phyloP scores from a whole-genome alignment of 64 coral and sea anemone genomes.

The Stylophora pistillata region DNA sequence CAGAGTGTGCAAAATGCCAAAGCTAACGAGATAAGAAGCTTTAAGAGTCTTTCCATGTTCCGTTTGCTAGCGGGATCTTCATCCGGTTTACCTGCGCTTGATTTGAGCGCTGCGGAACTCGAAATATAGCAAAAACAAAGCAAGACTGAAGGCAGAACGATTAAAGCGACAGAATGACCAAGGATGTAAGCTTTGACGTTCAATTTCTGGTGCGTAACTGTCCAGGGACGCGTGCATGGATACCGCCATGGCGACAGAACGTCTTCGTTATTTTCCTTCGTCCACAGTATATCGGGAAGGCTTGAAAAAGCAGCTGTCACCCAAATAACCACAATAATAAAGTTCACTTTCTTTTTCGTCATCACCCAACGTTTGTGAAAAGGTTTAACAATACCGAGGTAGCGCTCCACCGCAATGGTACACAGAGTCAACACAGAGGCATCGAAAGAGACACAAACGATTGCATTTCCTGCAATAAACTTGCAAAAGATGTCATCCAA shows the following conservation, averaged over 20 bases:
- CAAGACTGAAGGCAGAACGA: not conserved
- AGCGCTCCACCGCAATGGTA: slow-evolving; percentile 4
- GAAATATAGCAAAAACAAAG: slow-evolving; percentile 28
- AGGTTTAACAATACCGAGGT: slow-evolving; percentile 9
- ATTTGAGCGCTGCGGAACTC: not conserved
- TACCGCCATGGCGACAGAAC: not conserved
- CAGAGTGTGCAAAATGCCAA: slow-evolving; percentile 9
- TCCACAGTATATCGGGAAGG: slow-evolving; percentile 17
- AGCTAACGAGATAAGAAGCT: not conserved
- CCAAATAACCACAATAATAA: not conserved
- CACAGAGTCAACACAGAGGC: slow-evolving; percentile 13
- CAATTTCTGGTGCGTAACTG: not conserved
- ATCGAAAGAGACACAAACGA: slow-evolving; percentile 1
- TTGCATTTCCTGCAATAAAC: slow-evolving; percentile 9
- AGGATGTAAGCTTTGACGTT: not conserved
- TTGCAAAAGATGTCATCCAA: not conserved
- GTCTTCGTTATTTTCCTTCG: not conserved
- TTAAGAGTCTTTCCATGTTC: slow-evolving; percentile 1
- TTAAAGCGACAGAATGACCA: not conserved
- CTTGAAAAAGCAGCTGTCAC: not conserved
- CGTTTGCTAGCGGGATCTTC: not conserved
- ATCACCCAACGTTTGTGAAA: not conserved
- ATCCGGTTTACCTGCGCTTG: not conserved
- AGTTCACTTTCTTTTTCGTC: not conserved
- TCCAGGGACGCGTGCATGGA: slow-evolving; percentile 1